These are phyloP conservation scores for Caloenas nicobarica DNA, from an alignment of 2,113 vertebrate genomes.

Conservation along the genomic window DNA sequence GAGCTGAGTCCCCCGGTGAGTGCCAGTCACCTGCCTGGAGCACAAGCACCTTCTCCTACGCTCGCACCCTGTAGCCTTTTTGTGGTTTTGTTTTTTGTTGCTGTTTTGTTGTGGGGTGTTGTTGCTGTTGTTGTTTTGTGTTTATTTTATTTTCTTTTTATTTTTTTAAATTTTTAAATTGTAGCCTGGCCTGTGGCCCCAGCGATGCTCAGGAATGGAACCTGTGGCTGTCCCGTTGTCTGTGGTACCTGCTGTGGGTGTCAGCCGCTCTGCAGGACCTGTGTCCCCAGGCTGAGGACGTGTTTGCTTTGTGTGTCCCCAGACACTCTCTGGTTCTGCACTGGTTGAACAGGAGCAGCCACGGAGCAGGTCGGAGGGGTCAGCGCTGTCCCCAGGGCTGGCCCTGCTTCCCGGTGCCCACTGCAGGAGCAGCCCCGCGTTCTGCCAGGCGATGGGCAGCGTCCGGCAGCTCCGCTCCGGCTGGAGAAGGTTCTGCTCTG, in stretches of 20 bases:
- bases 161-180: background rate
- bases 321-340: background rate
- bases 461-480: background rate
- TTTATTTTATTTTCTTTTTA: too few species aligned
- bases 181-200: rapidly evolving
- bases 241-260: background rate
- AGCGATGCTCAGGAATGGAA: background rate
- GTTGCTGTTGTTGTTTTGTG: too few species aligned
- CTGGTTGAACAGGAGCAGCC: background rate
- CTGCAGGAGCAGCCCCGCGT: rapidly evolving
- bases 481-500: background rate
- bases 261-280: background rate
- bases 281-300: background rate
- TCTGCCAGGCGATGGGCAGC: background rate
- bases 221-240: background rate
- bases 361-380: background rate
- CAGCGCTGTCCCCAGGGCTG: background rate
- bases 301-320: background rate
- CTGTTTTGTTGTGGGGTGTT: too few species aligned
- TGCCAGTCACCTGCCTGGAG: background rate
- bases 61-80: background rate
- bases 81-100: too few species aligned
- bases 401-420: background rate
- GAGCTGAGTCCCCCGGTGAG: background rate
- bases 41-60: background rate